Conservation (phyloP, 2,797 vertebrate species). For the Toxotes lorentzi region DNA sequence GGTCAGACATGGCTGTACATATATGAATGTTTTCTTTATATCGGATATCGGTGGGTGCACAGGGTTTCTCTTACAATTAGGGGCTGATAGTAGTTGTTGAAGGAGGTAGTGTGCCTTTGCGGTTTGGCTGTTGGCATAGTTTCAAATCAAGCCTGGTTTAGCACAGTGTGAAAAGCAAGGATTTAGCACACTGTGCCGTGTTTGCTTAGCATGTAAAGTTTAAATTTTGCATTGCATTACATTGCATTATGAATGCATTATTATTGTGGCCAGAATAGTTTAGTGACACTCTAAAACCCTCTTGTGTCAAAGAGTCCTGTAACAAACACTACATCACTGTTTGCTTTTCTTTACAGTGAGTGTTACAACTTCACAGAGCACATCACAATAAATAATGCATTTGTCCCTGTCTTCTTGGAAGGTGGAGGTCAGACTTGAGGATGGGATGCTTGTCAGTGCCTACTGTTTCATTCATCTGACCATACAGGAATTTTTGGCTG, state of each 20-base stretch:
- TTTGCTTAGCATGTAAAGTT: not conserved
- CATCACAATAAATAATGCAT: not conserved
- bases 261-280: not conserved
- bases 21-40: not conserved
- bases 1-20: slow-evolving; percentile 71
- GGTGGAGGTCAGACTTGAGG: slow-evolving; percentile 81
- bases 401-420: slow-evolving; percentile 65
- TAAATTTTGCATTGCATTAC: no score
- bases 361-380: not conserved
- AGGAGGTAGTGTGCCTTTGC: not conserved
- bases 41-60: not conserved
- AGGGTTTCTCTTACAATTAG: not conserved
- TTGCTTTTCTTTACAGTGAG: not conserved
- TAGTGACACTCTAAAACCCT: not conserved
- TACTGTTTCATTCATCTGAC: slow-evolving; percentile 91
- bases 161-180: not conserved
- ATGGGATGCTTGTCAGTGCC: slow-evolving; percentile 69
- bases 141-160: not conserved
- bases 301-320: not conserved
- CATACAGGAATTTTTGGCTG: slow-evolving; percentile 92
- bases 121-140: not conserved
- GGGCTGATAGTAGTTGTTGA: not conserved
- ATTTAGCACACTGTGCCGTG: not conserved
- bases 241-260: not conserved
- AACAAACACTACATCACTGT: not conserved